Evolutionary conservation across 1,140 invertebrate genomes (phyloP).

Genomic region (Artemia franciscana): DNA sequence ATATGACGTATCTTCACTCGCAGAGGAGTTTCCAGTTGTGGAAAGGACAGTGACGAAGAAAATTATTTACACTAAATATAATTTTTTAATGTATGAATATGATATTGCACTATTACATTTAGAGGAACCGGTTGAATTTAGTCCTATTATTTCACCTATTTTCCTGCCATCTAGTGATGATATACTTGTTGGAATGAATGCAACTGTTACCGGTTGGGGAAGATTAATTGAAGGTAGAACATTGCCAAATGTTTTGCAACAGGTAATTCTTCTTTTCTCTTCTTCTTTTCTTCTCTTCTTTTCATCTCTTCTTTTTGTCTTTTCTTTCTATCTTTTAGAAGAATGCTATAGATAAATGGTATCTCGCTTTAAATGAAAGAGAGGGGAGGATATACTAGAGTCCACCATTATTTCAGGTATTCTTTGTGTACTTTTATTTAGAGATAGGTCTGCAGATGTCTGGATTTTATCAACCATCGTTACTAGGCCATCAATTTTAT

Average conservation of each 20-base stretch:
- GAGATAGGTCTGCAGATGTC: too few relatives aligned
- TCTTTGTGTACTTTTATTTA: too few relatives aligned
- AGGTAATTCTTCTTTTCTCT: too few relatives aligned
- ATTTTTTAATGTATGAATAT: constrained; percentile 85
- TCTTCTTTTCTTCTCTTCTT: too few relatives aligned
- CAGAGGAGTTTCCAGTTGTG: constrained; percentile 56
- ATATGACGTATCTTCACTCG: constrained; percentile 58
- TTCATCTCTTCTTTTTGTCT: too few relatives aligned
- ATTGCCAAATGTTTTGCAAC: constrained; percentile 62
- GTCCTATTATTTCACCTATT: constrained; percentile 62
- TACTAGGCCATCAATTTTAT: too few relatives aligned
- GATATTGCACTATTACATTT: constrained; percentile 66
- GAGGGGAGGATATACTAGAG: too few relatives aligned
- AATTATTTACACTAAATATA: constrained; percentile 76
- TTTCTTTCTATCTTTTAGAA: too few relatives aligned
- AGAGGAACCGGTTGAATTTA: constrained; percentile 36
- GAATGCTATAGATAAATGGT: too few relatives aligned
- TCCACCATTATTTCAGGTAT: too few relatives aligned
- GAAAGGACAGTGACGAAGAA: constrained; percentile 59
- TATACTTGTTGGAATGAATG: constrained; percentile 64
- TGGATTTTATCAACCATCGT: too few relatives aligned
- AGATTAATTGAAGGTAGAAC: constrained; percentile 68
- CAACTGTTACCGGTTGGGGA: constrained; percentile 49
- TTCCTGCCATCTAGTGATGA: constrained; percentile 68
- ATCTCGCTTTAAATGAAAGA: too few relatives aligned